These are phyloP conservation scores for Amiota minor DNA, from an alignment of 2,888 invertebrate species.

Conservation along the genomic window DNA sequence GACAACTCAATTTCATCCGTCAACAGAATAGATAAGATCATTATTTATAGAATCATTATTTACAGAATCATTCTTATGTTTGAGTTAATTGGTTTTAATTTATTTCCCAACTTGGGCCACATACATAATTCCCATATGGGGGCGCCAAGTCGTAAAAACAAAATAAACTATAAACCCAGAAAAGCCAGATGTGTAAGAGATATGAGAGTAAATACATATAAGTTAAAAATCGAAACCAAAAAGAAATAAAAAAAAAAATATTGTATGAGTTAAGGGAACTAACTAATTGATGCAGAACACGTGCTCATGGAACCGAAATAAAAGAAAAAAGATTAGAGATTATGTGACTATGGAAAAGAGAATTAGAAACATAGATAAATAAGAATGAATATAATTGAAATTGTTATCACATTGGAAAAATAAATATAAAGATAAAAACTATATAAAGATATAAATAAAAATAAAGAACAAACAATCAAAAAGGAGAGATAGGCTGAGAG, in stretches of 20 bases:
- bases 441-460: neutral
- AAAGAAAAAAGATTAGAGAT: neutral
- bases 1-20: no score
- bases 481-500: no score
- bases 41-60: no score
- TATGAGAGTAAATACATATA: neutral
- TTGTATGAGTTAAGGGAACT: neutral
- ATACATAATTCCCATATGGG: neutral
- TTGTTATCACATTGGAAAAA: neutral
- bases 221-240: neutral
- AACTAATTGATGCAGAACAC: neutral
- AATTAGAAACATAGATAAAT: constrained; percentile 2
- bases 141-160: neutral
- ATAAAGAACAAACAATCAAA: no score
- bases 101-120: neutral
- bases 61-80: neutral
- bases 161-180: neutral
- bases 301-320: neutral
- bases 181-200: neutral
- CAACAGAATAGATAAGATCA: no score
- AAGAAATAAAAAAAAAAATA: constrained; percentile 6
- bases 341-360: neutral
- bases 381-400: neutral
- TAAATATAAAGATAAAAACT: neutral
- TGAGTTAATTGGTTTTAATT: constrained; percentile 13